Evolutionary conservation across 2,888 invertebrate genomes (phyloP).

Genomic region (Cephus nigrinus): DNA sequence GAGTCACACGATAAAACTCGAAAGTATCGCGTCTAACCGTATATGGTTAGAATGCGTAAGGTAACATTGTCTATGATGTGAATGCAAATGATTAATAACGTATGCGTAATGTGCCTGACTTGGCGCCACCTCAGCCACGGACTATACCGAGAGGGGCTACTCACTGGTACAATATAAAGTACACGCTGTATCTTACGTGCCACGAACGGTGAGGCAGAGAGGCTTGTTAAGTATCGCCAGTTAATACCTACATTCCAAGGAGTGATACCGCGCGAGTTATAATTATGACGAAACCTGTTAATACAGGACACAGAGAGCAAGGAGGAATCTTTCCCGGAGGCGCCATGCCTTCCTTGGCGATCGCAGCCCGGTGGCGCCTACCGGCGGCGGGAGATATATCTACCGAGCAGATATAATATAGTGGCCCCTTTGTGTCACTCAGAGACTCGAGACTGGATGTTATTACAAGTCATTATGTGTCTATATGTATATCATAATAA

Average conservation of each 20-base stretch:
- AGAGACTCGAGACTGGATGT: conserved; percentile 4
- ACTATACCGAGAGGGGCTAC: neutral
- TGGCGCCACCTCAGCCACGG: conserved; percentile 30
- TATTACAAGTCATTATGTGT: conserved; percentile 8
- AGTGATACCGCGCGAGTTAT: conserved; percentile 2
- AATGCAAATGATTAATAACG: conserved; percentile 30
- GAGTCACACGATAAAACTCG: neutral
- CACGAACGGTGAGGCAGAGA: neutral
- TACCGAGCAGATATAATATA: conserved; percentile 20
- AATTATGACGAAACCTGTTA: conserved; percentile 12
- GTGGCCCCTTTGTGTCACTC: conserved; percentile 37
- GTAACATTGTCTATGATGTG: conserved; percentile 15
- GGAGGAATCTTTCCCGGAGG: conserved; percentile 1
- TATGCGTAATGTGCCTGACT: conserved; percentile 22
- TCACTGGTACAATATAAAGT: neutral
- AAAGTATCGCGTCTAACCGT: neutral
- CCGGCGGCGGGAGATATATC: conserved; percentile 25
- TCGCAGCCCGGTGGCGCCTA: conserved; percentile 4
- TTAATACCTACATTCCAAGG: conserved; percentile 9
- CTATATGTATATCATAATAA: conserved; percentile 6
- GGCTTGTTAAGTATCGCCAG: conserved; percentile 1
- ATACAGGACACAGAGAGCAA: neutral
- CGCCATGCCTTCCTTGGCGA: neutral
- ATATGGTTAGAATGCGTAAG: neutral
- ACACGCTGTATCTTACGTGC: neutral